Evolutionary conservation across 2,797 vertebrate genomes (phyloP), one percentile per base, ranked within the genome.

Genomic region (Amblyraja radiata): DNA sequence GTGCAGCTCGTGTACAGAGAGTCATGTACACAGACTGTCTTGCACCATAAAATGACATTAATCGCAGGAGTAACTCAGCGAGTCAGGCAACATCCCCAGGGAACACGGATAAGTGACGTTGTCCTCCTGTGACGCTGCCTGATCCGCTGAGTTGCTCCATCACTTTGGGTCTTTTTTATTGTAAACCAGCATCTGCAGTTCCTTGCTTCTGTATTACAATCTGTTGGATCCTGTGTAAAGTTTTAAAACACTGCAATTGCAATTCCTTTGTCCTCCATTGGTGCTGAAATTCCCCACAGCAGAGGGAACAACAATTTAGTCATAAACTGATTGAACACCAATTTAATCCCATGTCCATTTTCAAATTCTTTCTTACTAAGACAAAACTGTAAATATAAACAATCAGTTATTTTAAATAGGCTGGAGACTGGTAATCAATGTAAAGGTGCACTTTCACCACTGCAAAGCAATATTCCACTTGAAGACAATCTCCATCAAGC

Each of bases 221-320:
- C 10, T 71, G 63, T 18, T 71, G 88, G 73, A 46, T 73, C 18
- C 32, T 16, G 54, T 86, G 25, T 46, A 36, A 73, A 90, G 1
- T 71, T 54, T 90, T 36, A 61, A 84, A 14, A 8, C 32, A 36
- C 46, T 28, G 81, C 61, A 94, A 94, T 95, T 95, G 94, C 95
- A 96, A 95, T 95, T 94, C 93, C 95, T 96, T 96, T 94, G 95
- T 93, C 61, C 65, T 96, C 93, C 94, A 96, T 95, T 95, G 95
- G 61, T 93, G 74, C 94, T 94, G 93, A 94, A 94, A 65, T 93
- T 93, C 96, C 95, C 93, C 94, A 93, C 54, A 90, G 14, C 36
- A 71, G 39, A 21, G 88, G 32, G 73, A 46, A 36, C n/a, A 32
- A 68, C 65, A 23, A 71, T 68, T 90, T 90, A 39, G 68, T 71